Evolutionary conservation across 2,113 vertebrate species (phyloP).

Genomic region (Sander vitreus): DNA sequence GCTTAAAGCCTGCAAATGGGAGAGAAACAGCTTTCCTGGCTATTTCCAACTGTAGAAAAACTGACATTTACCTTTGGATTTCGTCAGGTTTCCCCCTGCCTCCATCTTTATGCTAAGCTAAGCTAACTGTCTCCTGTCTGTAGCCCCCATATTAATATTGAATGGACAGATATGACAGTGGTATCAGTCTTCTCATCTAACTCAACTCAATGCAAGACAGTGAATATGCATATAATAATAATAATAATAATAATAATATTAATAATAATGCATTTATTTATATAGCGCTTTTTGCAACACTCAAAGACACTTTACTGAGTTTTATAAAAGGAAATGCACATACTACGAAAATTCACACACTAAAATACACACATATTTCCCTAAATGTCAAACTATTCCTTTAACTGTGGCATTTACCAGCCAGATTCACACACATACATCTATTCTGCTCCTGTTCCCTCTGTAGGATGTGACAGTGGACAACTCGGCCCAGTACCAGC

Average conservation of each 20-base stretch:
- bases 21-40: not conserved
- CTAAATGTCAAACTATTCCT: not conserved
- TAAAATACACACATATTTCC: not conserved
- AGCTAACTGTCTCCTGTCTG: not conserved
- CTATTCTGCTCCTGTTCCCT: not conserved
- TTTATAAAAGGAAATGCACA: too few relatives aligned
- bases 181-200: not conserved
- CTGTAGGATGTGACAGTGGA: slow-evolving; percentile 77
- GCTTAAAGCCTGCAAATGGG: not conserved
- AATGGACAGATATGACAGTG: not conserved
- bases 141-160: not conserved
- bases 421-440: not conserved
- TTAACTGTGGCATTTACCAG: not conserved
- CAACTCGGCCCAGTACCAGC: slow-evolving; percentile 88
- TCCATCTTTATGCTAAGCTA: not conserved
- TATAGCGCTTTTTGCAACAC: too few relatives aligned
- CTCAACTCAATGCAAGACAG: not conserved
- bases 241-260: not conserved
- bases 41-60: not conserved
- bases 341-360: too few relatives aligned
- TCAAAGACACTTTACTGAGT: too few relatives aligned
- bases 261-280: too few relatives aligned
- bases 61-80: not conserved
- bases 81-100: not conserved
- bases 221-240: not conserved